These are phyloP conservation scores for Euschistus heros DNA, from an alignment of 1,140 invertebrate genomes.

Conservation along the genomic window DNA sequence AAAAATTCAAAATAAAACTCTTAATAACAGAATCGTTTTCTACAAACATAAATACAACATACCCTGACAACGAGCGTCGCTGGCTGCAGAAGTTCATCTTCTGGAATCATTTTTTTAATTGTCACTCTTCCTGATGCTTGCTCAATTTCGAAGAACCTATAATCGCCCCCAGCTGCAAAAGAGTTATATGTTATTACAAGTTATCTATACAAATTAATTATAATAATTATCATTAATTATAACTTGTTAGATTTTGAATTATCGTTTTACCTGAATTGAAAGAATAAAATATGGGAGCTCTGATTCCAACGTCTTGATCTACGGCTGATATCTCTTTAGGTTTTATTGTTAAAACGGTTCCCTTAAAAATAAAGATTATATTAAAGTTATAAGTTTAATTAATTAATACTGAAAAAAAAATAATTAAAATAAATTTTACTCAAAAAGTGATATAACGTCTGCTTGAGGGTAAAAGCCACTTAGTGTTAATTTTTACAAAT, in stretches of 20 bases:
- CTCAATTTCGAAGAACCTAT: constrained; percentile 44
- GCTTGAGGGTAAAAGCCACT: too few relatives aligned
- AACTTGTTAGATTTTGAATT: background rate
- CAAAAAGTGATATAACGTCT: too few relatives aligned
- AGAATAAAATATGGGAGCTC: constrained; percentile 59
- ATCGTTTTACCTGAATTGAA: constrained; percentile 39
- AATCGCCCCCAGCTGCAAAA: constrained; percentile 37
- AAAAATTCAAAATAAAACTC: too few relatives aligned
- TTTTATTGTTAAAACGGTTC: constrained; percentile 42
- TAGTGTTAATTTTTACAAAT: too few relatives aligned
- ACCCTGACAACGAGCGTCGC: constrained; percentile 63
- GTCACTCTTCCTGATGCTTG: constrained; percentile 49
- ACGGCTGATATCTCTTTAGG: constrained; percentile 52
- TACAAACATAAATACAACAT: constrained; percentile 23
- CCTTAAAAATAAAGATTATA: constrained; percentile 42
- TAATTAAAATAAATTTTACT: too few relatives aligned
- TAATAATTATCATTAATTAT: background rate
- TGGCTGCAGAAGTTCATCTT: constrained; percentile 51
- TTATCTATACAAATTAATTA: too few relatives aligned
- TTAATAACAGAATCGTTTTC: constrained; percentile 13
- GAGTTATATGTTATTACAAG: background rate
- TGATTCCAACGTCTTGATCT: constrained; percentile 74
- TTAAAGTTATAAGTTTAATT: too few relatives aligned
- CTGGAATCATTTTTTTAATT: constrained; percentile 46
- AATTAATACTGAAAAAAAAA: too few relatives aligned